Percentiles rank a stretch among this genome's conserved stretches.
phyloP scores from a whole-genome alignment of 2,113 vertebrate species.

The Pollachius pollachius region DNA sequence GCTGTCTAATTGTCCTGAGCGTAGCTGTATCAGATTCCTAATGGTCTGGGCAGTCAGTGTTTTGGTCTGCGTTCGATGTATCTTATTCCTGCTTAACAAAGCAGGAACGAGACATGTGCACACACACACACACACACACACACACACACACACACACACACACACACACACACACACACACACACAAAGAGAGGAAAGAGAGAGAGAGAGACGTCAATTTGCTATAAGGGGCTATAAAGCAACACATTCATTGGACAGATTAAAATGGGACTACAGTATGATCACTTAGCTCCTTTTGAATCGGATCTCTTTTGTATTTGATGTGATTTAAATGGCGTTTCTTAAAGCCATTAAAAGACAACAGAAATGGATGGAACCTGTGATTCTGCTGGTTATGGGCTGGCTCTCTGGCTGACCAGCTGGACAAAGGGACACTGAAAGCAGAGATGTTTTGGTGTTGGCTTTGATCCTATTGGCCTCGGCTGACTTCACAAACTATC shows the following conservation, averaged over 20 bases:
- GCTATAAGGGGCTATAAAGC: too few species aligned
- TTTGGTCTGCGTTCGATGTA: neutral
- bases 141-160: too few species aligned
- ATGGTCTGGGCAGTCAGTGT: neutral
- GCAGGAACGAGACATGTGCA: neutral
- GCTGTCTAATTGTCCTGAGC: neutral
- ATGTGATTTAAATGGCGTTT: too few species aligned
- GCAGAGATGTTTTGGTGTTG: neutral
- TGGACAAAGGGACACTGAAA: neutral
- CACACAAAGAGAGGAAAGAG: too few species aligned
- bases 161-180: too few species aligned
- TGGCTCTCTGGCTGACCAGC: neutral
- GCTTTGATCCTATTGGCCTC: neutral
- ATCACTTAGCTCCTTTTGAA: too few species aligned
- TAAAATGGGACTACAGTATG: too few species aligned
- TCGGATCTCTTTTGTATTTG: too few species aligned
- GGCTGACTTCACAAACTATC: neutral
- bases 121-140: too few species aligned
- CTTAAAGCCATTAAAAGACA: too few species aligned
- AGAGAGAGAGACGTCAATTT: too few species aligned
- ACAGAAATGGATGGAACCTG: neutral
- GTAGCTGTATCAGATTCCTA: neutral
- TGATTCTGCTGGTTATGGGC: neutral
- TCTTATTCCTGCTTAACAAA: neutral
- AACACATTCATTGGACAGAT: too few species aligned